Conservation (phyloP, 2,797 vertebrate genomes). For the Tiaroga cobitis region DNA sequence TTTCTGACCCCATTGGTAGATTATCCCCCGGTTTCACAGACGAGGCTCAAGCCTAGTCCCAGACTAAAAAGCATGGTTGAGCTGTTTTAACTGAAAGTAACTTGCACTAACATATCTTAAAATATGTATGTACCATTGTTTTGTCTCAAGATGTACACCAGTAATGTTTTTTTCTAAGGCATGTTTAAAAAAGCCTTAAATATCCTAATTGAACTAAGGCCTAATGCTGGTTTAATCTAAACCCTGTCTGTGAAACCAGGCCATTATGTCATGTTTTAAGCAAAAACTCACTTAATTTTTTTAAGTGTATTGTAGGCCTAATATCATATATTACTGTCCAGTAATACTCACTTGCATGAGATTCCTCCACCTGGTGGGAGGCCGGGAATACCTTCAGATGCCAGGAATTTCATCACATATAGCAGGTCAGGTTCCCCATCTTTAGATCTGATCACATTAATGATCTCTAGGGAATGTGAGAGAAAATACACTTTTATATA, state of each 20-base stretch:
- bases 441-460: slow-evolving; percentile 72
- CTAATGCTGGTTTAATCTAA: too few relatives aligned
- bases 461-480: slow-evolving; percentile 70
- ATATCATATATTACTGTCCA: not conserved
- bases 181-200: too few relatives aligned
- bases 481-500: not conserved
- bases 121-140: too few relatives aligned
- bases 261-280: not conserved
- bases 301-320: not conserved
- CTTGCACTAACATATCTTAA: too few relatives aligned
- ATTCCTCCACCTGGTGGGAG: slow-evolving; percentile 85
- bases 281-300: not conserved
- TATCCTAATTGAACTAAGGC: too few relatives aligned
- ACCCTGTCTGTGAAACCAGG: too few relatives aligned
- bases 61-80: too few relatives aligned
- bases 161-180: too few relatives aligned
- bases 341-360: slow-evolving; percentile 79
- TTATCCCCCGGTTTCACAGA: too few relatives aligned
- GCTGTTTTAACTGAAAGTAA: too few relatives aligned
- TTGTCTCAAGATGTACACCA: too few relatives aligned
- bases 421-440: slow-evolving; percentile 76
- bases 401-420: slow-evolving; percentile 79
- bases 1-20: not conserved
- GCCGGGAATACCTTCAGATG: slow-evolving; percentile 75
- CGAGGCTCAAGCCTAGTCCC: too few relatives aligned